Conservation (phyloP, 2,797 vertebrate genomes). For the Hyperoplus lanceolatus region DNA sequence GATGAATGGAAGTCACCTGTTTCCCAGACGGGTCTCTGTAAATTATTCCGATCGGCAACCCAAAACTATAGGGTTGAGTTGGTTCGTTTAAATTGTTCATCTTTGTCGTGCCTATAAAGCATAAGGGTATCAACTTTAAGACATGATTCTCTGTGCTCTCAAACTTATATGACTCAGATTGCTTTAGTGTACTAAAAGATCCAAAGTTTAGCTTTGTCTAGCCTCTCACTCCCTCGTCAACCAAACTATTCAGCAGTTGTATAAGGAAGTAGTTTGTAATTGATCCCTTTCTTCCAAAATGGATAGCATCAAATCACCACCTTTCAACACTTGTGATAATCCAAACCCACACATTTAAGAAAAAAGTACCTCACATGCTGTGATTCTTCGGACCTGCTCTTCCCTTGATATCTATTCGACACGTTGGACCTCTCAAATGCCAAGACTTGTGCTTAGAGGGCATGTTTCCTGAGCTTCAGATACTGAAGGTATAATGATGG, state of each 20-base stretch:
- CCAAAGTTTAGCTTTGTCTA: background rate
- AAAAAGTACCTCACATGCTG: conserved; percentile 15
- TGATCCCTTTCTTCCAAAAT: background rate
- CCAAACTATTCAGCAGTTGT: background rate
- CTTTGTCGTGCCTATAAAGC: conserved; percentile 14
- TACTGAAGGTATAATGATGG: conserved; percentile 65
- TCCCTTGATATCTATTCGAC: conserved; percentile 45
- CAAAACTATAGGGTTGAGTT: conserved; percentile 45
- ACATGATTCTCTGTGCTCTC: background rate
- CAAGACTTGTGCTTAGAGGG: conserved; percentile 42
- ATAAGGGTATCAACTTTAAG: conserved; percentile 23
- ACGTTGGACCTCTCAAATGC: conserved; percentile 28
- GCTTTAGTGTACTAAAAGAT: background rate
- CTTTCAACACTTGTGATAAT: background rate
- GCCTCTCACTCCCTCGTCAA: background rate
- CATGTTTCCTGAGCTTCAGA: conserved; percentile 46
- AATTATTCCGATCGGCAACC: conserved; percentile 60
- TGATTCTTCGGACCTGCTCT: conserved; percentile 27
- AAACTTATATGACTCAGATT: conserved; percentile 6
- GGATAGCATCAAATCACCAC: background rate
- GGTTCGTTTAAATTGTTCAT: conserved; percentile 40
- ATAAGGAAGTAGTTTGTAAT: conserved; percentile 1
- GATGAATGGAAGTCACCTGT: conserved; percentile 43
- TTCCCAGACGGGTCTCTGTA: conserved; percentile 51
- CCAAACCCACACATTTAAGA: conserved; percentile 37